A percentile compares a stretch with the other conserved stretches of the same genome.
Evolutionary conservation across 2,113 vertebrate species (phyloP).

Genomic region (Agelaius tricolor): DNA sequence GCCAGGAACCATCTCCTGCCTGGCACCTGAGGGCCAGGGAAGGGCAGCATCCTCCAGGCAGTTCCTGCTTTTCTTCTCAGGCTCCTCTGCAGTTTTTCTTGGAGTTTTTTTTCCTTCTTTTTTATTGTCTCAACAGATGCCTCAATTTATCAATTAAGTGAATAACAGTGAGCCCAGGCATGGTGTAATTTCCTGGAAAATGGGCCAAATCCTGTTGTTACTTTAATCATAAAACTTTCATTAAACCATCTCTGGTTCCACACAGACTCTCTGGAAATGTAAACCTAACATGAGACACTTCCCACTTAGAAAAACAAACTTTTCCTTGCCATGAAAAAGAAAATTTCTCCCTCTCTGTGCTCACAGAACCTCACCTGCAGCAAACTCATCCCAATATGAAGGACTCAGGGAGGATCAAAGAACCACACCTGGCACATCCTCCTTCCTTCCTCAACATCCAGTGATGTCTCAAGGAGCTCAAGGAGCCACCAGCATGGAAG

Average conservation of each 20-base stretch:
- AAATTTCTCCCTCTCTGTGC: neutral
- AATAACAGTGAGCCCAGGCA: neutral
- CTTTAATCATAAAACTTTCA: neutral
- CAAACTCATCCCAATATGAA: neutral
- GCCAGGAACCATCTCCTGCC: neutral
- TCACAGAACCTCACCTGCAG: neutral
- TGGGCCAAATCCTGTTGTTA: neutral
- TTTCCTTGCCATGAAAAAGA: neutral
- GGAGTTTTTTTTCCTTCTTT: fast-evolving
- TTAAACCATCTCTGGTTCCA: neutral
- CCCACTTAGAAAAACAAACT: neutral
- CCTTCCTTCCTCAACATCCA: neutral
- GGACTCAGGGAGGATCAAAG: neutral
- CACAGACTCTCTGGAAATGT: neutral
- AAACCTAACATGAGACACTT: fast-evolving
- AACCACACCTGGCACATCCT: neutral
- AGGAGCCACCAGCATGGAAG: neutral
- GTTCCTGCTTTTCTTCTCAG: neutral
- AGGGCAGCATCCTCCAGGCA: neutral
- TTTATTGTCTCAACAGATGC: neutral
- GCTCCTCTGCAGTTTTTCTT: neutral
- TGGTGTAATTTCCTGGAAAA: conserved; percentile 25
- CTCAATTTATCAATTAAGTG: neutral
- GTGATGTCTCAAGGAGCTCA: neutral
- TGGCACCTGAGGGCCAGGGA: neutral